Evolutionary conservation across 2,113 vertebrate species (phyloP).

Genomic region (Seriola dumerili): DNA sequence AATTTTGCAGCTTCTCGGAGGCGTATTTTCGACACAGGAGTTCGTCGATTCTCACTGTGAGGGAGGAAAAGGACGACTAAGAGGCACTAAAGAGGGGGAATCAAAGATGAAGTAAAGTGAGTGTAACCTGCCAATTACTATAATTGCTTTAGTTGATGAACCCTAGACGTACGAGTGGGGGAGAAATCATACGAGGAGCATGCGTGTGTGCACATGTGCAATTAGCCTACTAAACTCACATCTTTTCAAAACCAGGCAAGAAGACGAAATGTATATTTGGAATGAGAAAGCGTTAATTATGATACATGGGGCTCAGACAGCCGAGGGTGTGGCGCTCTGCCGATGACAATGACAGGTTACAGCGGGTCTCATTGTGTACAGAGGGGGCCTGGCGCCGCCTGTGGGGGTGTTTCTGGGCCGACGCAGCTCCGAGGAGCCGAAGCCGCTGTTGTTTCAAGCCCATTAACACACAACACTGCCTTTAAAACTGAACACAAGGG

Average conservation of each 20-base stretch:
- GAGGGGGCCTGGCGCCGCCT: conserved; percentile 20
- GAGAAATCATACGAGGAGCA: conserved; percentile 3
- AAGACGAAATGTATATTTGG: conserved; percentile 25
- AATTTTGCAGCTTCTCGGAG: conserved; percentile 9
- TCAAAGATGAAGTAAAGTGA: conserved; percentile 25
- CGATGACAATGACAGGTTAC: conserved; percentile 57
- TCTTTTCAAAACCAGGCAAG: neutral
- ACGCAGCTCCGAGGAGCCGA: conserved; percentile 13
- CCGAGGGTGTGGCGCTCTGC: neutral
- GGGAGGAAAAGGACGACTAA: neutral
- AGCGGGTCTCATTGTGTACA: conserved; percentile 11
- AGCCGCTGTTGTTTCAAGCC: conserved; percentile 26
- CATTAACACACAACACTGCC: conserved; percentile 28
- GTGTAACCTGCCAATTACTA: conserved; percentile 51
- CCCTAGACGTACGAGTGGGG: neutral
- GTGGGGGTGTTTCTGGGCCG: conserved; percentile 25
- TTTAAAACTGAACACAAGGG: conserved; percentile 9
- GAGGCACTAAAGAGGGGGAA: conserved; percentile 5
- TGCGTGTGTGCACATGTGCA: neutral
- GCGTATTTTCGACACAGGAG: neutral
- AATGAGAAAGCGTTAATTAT: conserved; percentile 46
- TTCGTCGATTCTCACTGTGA: conserved; percentile 11
- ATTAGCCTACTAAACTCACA: neutral
- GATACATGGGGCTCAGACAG: conserved; percentile 9
- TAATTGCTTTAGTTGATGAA: conserved; percentile 50